Percentiles rank a stretch among this genome's conserved stretches.
These are phyloP conservation scores for Enteromius treurensis DNA, from an alignment of 2,797 vertebrate species.

Conservation along the genomic window DNA sequence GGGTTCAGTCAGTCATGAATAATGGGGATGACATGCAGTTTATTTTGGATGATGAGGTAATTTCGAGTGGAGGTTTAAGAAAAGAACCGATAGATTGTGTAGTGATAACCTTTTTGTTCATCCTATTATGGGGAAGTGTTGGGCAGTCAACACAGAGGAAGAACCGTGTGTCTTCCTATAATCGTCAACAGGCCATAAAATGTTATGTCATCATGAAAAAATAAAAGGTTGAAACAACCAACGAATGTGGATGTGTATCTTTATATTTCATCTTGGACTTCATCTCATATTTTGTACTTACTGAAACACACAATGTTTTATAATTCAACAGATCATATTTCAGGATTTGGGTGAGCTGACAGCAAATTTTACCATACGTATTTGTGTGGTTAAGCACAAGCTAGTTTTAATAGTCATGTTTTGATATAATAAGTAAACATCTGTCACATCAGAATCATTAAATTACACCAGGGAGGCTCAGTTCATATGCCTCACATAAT, in stretches of 20 bases:
- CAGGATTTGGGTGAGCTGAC: slow-evolving; percentile 23
- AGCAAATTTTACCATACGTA: neutral
- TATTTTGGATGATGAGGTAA: slow-evolving; percentile 88
- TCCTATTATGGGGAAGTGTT: slow-evolving; percentile 38
- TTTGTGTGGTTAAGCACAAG: slow-evolving; percentile 32
- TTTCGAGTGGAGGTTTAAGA: slow-evolving; percentile 83
- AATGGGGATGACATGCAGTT: slow-evolving; percentile 89
- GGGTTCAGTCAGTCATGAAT: slow-evolving; percentile 87
- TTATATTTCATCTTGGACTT: neutral
- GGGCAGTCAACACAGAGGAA: slow-evolving; percentile 32
- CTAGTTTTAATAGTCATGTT: slow-evolving; percentile 59
- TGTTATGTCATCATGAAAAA: slow-evolving; percentile 39
- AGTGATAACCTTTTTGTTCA: slow-evolving; percentile 75
- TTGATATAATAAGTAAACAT: slow-evolving; percentile 69
- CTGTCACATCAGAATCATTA: slow-evolving; percentile 71
- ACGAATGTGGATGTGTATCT: neutral
- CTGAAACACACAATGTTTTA: neutral
- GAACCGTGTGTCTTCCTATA: slow-evolving; percentile 36
- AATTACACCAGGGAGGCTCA: slow-evolving; percentile 64
- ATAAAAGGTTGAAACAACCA: neutral
- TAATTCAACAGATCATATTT: slow-evolving; percentile 11
- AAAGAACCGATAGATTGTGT: slow-evolving; percentile 87
- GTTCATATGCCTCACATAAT: slow-evolving; percentile 64
- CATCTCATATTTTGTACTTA: neutral
- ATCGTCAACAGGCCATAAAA: slow-evolving; percentile 19